These are phyloP conservation scores for Phyllostomus discolor DNA, from an alignment of 2,113 vertebrate genomes.

Conservation along the genomic window DNA sequence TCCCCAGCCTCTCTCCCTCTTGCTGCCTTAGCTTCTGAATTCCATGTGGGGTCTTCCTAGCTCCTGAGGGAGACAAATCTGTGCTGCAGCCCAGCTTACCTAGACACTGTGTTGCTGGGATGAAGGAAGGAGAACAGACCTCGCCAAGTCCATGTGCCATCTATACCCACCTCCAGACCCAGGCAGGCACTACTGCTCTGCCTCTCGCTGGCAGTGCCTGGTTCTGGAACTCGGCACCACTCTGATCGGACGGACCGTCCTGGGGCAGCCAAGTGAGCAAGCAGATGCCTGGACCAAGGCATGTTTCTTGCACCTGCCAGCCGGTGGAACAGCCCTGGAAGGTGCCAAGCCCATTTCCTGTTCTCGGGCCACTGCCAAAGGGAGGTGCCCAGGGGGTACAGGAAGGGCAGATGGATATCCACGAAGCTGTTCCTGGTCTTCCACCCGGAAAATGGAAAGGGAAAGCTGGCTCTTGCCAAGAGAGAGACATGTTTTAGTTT, in stretches of 20 bases:
- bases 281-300: slow-evolving; percentile 51
- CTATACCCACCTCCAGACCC: background rate
- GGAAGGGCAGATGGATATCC: slow-evolving; percentile 2
- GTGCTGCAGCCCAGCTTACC: background rate
- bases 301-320: slow-evolving; percentile 54
- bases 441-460: background rate
- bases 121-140: background rate
- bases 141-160: background rate
- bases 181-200: background rate
- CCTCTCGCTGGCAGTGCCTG: background rate
- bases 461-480: background rate
- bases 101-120: background rate
- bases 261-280: background rate
- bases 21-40: background rate
- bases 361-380: background rate
- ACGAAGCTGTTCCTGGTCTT: background rate
- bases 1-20: background rate
- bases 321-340: background rate
- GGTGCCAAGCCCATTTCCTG: slow-evolving; percentile 45
- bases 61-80: background rate
- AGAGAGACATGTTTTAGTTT: background rate
- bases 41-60: background rate
- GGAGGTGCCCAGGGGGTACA: background rate
- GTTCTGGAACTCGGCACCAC: slow-evolving; percentile 19
- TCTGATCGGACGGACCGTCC: background rate